Evolutionary conservation across 2,113 vertebrate species (phyloP), one percentile per base, ranked within the genome.

Genomic region (Cyphotilapia sp.): DNA sequence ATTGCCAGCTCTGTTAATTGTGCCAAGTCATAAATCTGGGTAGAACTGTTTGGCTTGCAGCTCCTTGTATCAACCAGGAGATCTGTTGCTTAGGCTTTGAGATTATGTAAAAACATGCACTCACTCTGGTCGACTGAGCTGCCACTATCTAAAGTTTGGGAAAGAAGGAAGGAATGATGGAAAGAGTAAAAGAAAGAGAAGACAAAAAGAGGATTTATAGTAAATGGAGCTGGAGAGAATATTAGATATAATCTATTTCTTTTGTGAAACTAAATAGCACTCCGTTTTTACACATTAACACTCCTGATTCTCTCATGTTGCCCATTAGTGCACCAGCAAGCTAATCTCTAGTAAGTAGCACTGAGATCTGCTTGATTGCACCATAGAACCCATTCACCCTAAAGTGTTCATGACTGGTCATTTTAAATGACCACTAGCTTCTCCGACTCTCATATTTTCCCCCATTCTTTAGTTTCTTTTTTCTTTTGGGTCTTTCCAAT

Each of bases 51-150:
- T 90, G 90, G 89, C 81, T 91, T 85, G 47, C 80, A 49, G 80
- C 84, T 71, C 76, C 66, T 33, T 16, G 53, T 80, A 85, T 91
- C 87, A 83, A 85, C 81, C 63, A 54, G 49, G 53, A 84, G 38
- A 89, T 94, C 85, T 78, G 61, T 76, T 87, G 84, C 81, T 84
- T 40, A 84, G 81, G 66, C 86, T 87, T 56, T 82, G 82, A 94
- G 80, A 94, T 93, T 88, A 91, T 92, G 92, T 89, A 92, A 91
- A 93, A 91, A 86, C 91, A 94, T 91, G 91, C 84, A 33, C 86
- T 90, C 42, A 54, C 29, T 80, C 31, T 59, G 86, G 59, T 85
- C 56, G 35, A 27, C 59, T 88, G 85, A 83, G 82, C 85, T 61
- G 85, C 42, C 61, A 57, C 66, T 29, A 29, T 59, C 53, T 80